Percentiles rank a stretch among this genome's conserved stretches.
Conservation (phyloP, 2,888 invertebrate genomes). For the Tuta absoluta region DNA sequence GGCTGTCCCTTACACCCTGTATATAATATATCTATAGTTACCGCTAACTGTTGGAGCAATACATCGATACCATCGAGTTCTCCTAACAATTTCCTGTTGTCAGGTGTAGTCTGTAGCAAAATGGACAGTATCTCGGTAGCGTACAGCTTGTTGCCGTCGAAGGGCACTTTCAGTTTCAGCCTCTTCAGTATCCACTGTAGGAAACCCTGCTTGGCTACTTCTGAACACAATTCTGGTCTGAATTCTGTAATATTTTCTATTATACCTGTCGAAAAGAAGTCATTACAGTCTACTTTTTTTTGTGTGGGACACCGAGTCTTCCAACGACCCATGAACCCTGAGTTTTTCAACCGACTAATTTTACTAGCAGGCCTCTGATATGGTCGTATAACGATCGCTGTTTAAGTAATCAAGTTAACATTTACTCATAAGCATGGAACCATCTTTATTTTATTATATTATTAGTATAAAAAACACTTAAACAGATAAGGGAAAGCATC, state of each 20-base stretch:
- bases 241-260: slow-evolving; percentile 98
- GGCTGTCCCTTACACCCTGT: too few relatives aligned
- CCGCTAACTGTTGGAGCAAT: slow-evolving; percentile 95
- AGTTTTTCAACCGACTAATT: too few relatives aligned
- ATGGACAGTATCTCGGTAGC: slow-evolving; percentile 98
- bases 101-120: slow-evolving; percentile 93
- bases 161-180: slow-evolving; percentile 92
- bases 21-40: slow-evolving; percentile 63
- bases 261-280: slow-evolving; percentile 81
- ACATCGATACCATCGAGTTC: slow-evolving; percentile 98
- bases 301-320: too few relatives aligned
- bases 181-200: slow-evolving; percentile 95
- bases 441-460: too few relatives aligned
- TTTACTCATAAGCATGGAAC: too few relatives aligned
- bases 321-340: too few relatives aligned
- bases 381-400: too few relatives aligned
- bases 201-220: slow-evolving; percentile 94
- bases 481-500: too few relatives aligned
- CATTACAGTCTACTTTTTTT: too few relatives aligned
- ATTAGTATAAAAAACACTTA: too few relatives aligned
- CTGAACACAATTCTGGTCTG: slow-evolving; percentile 89
- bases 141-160: slow-evolving; percentile 97
- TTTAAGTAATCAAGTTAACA: too few relatives aligned
- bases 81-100: slow-evolving; percentile 91
- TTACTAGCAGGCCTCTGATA: too few relatives aligned